Conservation (phyloP, 1,140 invertebrate species). For the Drosophila serrata region DNA sequence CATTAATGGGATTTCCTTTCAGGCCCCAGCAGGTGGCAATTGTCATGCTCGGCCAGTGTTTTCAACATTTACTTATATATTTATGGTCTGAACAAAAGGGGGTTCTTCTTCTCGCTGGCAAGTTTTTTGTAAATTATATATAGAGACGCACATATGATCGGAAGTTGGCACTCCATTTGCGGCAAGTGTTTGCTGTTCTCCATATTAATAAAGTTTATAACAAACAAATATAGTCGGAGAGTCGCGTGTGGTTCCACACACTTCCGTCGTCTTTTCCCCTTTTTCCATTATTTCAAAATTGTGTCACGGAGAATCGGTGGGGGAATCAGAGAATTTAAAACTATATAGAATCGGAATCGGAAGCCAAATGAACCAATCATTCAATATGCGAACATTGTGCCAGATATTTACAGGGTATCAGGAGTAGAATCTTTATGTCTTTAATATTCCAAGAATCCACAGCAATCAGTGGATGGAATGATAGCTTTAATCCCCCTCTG, state of each 20-base stretch:
- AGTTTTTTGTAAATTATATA: slow-evolving; percentile 32
- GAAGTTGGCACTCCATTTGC: slow-evolving; percentile 73
- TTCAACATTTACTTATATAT: slow-evolving; percentile 40
- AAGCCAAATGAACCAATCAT: neutral
- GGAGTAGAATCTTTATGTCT: neutral
- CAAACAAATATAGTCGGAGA: slow-evolving; percentile 10
- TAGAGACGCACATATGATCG: slow-evolving; percentile 44
- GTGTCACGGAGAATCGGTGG: slow-evolving; percentile 54
- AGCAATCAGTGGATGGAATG: neutral
- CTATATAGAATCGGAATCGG: slow-evolving; percentile 39
- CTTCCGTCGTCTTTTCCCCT: slow-evolving; percentile 41
- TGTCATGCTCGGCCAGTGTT: slow-evolving; percentile 66
- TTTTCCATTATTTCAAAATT: slow-evolving; percentile 47
- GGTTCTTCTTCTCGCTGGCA: slow-evolving; percentile 25
- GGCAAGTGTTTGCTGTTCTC: slow-evolving; percentile 70
- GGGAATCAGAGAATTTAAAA: slow-evolving; percentile 18
- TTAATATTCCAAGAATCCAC: neutral
- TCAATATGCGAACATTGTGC: slow-evolving; percentile 68
- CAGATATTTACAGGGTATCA: slow-evolving; percentile 29
- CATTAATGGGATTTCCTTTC: slow-evolving; percentile 76
- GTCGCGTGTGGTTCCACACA: slow-evolving; percentile 29
- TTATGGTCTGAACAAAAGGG: slow-evolving; percentile 22
- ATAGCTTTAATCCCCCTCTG: neutral
- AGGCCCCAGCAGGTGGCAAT: slow-evolving; percentile 67
- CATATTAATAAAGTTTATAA: slow-evolving; percentile 67